Percentiles rank a stretch among this genome's conserved stretches.
These are phyloP conservation scores for Potamilus streckersoni DNA, from an alignment of 1,140 invertebrate genomes.

Conservation along the genomic window DNA sequence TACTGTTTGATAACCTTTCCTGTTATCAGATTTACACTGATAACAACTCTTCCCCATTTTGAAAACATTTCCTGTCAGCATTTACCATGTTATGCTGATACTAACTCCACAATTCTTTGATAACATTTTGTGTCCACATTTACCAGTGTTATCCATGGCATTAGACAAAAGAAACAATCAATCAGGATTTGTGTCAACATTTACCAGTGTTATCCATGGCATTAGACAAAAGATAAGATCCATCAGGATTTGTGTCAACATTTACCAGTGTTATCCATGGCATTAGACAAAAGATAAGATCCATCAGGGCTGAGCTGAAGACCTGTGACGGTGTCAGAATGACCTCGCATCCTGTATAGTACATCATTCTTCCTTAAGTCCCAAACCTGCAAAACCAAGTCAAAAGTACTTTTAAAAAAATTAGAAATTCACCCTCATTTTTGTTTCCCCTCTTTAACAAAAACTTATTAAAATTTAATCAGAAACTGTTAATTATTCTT, in stretches of 20 bases:
- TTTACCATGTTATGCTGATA: too few relatives aligned
- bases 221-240: constrained; percentile 93
- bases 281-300: constrained; percentile 92
- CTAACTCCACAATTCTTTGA: too few relatives aligned
- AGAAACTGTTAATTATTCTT: neutral
- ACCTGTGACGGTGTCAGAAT: constrained; percentile 96
- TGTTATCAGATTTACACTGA: too few relatives aligned
- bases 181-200: constrained; percentile 79
- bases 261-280: constrained; percentile 92
- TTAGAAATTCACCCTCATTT: too few relatives aligned
- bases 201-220: constrained; percentile 93
- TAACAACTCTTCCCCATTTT: too few relatives aligned
- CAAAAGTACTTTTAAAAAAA: too few relatives aligned
- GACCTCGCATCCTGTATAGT: constrained; percentile 86
- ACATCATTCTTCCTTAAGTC: constrained; percentile 93
- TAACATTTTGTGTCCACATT: neutral
- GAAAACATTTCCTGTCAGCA: too few relatives aligned
- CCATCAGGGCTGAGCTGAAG: constrained; percentile 94
- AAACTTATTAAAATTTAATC: neutral
- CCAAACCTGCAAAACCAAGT: constrained; percentile 78
- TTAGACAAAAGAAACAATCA: constrained; percentile 95
- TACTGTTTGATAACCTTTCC: too few relatives aligned
- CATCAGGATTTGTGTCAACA: constrained; percentile 81
- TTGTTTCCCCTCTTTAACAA: too few relatives aligned
- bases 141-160: constrained; percentile 93